A percentile compares a stretch with the other conserved stretches of the same genome.
Evolutionary conservation across 2,113 vertebrate genomes (phyloP).

Genomic region (Aegotheles bennettii): DNA sequence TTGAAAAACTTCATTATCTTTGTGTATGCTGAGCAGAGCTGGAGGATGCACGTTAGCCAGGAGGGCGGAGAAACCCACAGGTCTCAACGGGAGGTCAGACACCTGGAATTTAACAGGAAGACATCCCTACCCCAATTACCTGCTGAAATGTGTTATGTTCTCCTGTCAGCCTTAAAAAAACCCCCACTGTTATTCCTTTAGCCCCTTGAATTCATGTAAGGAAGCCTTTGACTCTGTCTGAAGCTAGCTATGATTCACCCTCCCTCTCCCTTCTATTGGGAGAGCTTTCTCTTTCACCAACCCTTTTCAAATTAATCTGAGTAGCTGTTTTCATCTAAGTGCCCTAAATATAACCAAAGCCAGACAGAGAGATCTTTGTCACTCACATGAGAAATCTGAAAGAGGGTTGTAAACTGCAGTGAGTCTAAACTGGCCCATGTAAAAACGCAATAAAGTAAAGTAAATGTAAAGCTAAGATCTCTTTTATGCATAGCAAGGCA

Average conservation of each 20-base stretch:
- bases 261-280: not conserved
- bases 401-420: not conserved
- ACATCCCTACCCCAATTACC: not conserved
- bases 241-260: not conserved
- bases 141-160: not conserved
- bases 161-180: not conserved
- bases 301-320: slow-evolving; percentile 33
- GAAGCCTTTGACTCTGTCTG: not conserved
- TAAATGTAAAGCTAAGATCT: not conserved
- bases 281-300: slow-evolving; percentile 39
- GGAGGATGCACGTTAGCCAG: not conserved
- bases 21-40: not conserved
- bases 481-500: not conserved
- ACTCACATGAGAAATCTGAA: not conserved
- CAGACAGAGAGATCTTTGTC: slow-evolving; percentile 63
- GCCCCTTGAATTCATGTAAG: not conserved
- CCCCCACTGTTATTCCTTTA: not conserved
- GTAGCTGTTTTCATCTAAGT: slow-evolving; percentile 33
- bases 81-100: not conserved
- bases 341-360: slow-evolving; percentile 46
- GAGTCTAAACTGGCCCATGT: not conserved
- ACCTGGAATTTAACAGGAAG: not conserved
- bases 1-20: too few relatives aligned
- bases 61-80: not conserved
- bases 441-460: not conserved